Percentiles rank a stretch among this genome's conserved stretches.
Evolutionary conservation across 2,888 invertebrate species (phyloP).

Genomic region (Polydrusus pterygomalis): DNA sequence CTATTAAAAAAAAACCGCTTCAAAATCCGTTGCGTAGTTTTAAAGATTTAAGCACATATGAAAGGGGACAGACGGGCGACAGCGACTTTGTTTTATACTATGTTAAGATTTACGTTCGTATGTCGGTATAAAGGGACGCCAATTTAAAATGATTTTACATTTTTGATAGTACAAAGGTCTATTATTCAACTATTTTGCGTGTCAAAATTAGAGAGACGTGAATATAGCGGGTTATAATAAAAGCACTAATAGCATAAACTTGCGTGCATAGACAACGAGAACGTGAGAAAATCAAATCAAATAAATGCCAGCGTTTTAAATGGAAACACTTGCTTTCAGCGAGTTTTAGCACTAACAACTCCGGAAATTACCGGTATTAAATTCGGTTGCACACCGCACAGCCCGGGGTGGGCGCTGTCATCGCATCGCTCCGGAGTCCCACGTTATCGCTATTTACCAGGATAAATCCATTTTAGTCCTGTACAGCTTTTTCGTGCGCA

Average conservation of each 20-base stretch:
- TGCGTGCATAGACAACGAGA: slow-evolving; percentile 66
- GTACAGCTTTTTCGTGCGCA: too few species aligned
- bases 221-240: slow-evolving; percentile 32
- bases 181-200: slow-evolving; percentile 33
- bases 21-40: too few species aligned
- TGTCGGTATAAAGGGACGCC: too few species aligned
- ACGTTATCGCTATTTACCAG: too few species aligned
- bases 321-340: slow-evolving; percentile 12
- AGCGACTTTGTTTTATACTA: too few species aligned
- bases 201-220: slow-evolving; percentile 33
- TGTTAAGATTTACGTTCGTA: too few species aligned
- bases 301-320: slow-evolving; percentile 60
- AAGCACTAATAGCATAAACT: slow-evolving; percentile 30
- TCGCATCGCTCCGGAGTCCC: too few species aligned
- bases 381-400: not conserved
- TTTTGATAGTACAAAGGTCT: slow-evolving; percentile 22
- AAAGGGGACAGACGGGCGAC: too few species aligned
- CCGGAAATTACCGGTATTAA: not conserved
- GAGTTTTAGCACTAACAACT: not conserved
- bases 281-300: slow-evolving; percentile 68
- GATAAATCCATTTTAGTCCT: too few species aligned
- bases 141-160: not conserved
- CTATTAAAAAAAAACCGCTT: too few species aligned
- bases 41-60: too few species aligned
- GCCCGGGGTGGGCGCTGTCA: not conserved